Evolutionary conservation across 2,113 vertebrate genomes (phyloP).

Genomic region (Trichechus manatus): DNA sequence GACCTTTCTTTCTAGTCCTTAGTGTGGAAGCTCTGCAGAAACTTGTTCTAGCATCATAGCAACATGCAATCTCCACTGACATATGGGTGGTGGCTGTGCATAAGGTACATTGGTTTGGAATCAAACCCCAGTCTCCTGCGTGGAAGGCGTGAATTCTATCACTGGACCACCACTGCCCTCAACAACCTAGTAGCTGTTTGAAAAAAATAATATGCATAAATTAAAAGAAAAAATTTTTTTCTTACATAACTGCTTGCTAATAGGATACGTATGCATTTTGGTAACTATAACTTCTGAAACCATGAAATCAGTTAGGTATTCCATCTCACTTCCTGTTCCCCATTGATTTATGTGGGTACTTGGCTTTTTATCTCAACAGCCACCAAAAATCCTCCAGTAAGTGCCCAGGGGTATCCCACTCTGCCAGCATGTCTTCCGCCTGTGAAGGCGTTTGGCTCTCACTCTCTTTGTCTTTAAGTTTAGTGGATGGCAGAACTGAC

Average conservation of each 20-base stretch:
- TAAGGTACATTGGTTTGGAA: not conserved
- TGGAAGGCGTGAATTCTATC: not conserved
- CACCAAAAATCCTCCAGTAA: not conserved
- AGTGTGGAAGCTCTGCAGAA: not conserved
- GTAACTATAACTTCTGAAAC: not conserved
- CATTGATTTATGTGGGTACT: not conserved
- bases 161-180: too few species aligned
- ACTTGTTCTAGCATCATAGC: not conserved
- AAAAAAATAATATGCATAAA: not conserved
- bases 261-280: not conserved
- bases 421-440: too few species aligned
- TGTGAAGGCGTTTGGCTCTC: too few species aligned
- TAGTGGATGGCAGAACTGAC: too few species aligned
- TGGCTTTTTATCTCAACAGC: not conserved
- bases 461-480: too few species aligned
- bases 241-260: not conserved
- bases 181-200: not conserved
- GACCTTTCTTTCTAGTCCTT: not conserved
- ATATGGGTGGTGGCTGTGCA: not conserved
- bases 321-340: not conserved
- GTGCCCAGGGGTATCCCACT: too few species aligned
- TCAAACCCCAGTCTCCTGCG: not conserved
- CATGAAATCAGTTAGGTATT: constrained; percentile 27
- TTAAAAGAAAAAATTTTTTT: constrained; percentile 24
- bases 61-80: not conserved